These are phyloP conservation scores for Colistium nudipinnis DNA, from an alignment of 2,113 vertebrate genomes.

Conservation along the genomic window DNA sequence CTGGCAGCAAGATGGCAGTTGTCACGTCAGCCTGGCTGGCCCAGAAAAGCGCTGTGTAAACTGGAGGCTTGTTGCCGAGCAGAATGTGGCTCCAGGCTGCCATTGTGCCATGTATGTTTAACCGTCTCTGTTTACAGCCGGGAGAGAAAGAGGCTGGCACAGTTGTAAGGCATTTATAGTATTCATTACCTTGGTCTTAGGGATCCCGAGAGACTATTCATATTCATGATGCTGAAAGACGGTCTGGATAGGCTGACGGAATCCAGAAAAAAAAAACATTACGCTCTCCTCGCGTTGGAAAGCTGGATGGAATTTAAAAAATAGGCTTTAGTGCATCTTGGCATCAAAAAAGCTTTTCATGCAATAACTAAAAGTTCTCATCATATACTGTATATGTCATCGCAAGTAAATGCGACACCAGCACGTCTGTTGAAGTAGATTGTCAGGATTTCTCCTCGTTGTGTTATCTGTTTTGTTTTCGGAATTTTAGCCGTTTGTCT, in stretches of 20 bases:
- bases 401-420: not conserved
- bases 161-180: constrained; percentile 37
- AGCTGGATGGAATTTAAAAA: constrained; percentile 20
- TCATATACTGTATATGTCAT: constrained; percentile 12
- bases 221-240: constrained; percentile 17
- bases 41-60: constrained; percentile 53
- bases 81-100: constrained; percentile 58
- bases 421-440: not conserved
- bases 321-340: not conserved
- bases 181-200: constrained; percentile 18
- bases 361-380: constrained; percentile 10
- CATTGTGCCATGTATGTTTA: constrained; percentile 53
- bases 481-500: constrained; percentile 21
- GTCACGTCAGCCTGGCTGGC: constrained; percentile 56
- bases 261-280: not conserved
- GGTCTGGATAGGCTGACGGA: constrained; percentile 19
- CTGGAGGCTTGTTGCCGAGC: constrained; percentile 56
- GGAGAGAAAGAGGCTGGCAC: constrained; percentile 17
- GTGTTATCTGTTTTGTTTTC: constrained; percentile 33
- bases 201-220: constrained; percentile 30
- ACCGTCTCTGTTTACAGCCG: constrained; percentile 48
- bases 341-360: constrained; percentile 13
- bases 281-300: constrained; percentile 9
- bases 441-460: not conserved
- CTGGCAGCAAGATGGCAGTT: constrained; percentile 61